These are phyloP conservation scores for Netelia virgata DNA, from an alignment of 2,888 invertebrate species.

Conservation along the genomic window DNA sequence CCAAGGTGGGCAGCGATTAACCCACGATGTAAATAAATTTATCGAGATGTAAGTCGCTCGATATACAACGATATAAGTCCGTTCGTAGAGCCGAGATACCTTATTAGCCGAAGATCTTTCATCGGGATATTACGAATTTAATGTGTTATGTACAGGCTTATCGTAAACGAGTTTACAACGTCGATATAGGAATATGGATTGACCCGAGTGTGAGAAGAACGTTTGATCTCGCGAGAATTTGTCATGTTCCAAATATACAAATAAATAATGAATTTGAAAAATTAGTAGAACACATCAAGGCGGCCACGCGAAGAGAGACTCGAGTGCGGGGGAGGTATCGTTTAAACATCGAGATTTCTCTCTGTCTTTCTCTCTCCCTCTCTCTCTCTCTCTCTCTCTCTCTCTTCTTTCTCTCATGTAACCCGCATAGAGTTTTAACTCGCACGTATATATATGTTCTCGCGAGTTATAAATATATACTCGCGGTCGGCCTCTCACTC, in stretches of 20 bases:
- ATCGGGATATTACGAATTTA: neutral
- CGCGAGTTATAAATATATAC: constrained; percentile 65
- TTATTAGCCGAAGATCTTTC: constrained; percentile 16
- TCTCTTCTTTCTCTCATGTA: neutral
- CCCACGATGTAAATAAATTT: neutral
- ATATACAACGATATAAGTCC: neutral
- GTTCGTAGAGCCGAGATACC: neutral
- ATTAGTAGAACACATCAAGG: neutral
- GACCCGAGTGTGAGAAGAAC: neutral
- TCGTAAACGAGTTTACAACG: neutral
- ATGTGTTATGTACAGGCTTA: neutral
- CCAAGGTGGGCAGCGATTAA: no score
- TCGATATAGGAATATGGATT: neutral
- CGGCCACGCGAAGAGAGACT: neutral
- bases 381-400: neutral
- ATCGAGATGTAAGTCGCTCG: neutral
- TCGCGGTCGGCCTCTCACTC: constrained; percentile 74
- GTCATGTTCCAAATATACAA: neutral
- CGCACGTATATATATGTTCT: constrained; percentile 12
- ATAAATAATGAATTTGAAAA: constrained; percentile 4
- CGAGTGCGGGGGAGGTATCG: constrained; percentile 9
- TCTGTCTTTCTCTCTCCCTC: neutral
- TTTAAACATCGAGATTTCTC: constrained; percentile 43
- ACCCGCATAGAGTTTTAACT: constrained; percentile 21
- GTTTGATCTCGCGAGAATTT: neutral